phyloP scores from a whole-genome alignment of 2,113 vertebrate species.

The Otis tarda region DNA sequence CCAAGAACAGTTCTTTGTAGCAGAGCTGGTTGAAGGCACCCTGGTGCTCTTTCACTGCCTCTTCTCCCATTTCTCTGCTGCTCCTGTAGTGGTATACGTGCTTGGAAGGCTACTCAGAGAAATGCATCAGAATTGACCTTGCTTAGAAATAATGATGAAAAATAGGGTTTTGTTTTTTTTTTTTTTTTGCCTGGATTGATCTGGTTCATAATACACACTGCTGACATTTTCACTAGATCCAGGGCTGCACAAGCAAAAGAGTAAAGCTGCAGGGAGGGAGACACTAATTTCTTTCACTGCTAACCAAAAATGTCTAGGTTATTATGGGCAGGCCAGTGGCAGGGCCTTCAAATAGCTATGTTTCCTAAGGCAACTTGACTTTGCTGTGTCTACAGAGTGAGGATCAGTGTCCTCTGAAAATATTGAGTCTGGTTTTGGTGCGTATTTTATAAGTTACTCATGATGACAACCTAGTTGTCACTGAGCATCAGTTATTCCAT shows the following conservation, averaged over 20 bases:
- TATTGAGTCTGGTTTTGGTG: not conserved
- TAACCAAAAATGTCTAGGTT: not conserved
- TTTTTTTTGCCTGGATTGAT: not conserved
- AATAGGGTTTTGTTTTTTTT: not conserved
- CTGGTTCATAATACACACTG: not conserved
- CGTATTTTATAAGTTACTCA: not conserved
- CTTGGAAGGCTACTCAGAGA: not conserved
- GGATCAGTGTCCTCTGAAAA: not conserved
- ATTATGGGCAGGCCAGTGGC: not conserved
- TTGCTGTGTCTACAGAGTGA: not conserved
- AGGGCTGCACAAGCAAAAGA: not conserved
- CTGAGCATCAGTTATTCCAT: not conserved
- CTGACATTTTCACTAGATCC: not conserved
- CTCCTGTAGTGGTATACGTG: not conserved
- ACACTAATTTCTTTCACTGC: not conserved
- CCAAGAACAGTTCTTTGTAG: not conserved
- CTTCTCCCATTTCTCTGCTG: not conserved
- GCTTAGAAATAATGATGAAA: not conserved
- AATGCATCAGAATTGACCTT: not conserved
- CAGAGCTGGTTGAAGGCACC: not conserved
- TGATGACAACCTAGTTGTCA: not conserved
- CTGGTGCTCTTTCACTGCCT: not conserved
- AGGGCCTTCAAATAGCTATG: not conserved
- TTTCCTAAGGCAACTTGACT: not conserved
- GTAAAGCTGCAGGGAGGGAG: not conserved